These are phyloP conservation scores for Coleophora flavipennella DNA, from an alignment of 2,888 invertebrate genomes.

Conservation along the genomic window DNA sequence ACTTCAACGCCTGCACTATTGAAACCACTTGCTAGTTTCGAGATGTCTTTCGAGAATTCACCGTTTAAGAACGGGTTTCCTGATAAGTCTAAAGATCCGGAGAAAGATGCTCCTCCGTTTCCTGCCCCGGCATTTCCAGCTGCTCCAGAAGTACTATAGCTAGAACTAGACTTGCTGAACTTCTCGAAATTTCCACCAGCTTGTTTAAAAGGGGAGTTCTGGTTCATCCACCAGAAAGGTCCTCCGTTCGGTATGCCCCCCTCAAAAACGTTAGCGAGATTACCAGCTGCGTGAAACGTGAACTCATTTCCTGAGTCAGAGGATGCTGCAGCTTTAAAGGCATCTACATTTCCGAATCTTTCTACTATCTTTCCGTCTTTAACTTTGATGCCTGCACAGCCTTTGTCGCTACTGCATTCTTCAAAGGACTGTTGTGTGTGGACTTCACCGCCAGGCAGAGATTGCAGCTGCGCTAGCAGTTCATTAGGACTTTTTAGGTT, in stretches of 20 bases:
- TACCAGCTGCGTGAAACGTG: conserved; percentile 49
- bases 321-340: conserved; percentile 45
- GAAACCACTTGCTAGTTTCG: conserved; percentile 24
- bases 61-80: conserved; percentile 49
- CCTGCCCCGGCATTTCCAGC: conserved; percentile 21
- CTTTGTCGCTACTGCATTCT: conserved; percentile 54
- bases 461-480: conserved; percentile 39
- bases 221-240: conserved; percentile 75
- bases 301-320: conserved; percentile 43
- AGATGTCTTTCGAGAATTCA: conserved; percentile 38
- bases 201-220: conserved; percentile 72
- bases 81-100: conserved; percentile 26
- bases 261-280: conserved; percentile 37
- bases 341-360: conserved; percentile 50
- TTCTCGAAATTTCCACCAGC: conserved; percentile 45
- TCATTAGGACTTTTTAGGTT: conserved; percentile 40
- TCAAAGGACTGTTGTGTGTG: conserved; percentile 59
- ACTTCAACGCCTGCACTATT: conserved; percentile 5
- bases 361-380: conserved; percentile 58
- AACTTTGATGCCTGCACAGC: conserved; percentile 61
- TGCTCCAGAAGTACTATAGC: conserved; percentile 21
- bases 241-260: conserved; percentile 38
- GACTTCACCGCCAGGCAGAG: conserved; percentile 43
- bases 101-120: conserved; percentile 13
- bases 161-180: conserved; percentile 46